A percentile compares a stretch with the other conserved stretches of the same genome.
These are phyloP conservation scores for Strix aluco DNA, from an alignment of 2,113 vertebrate genomes.

Conservation along the genomic window DNA sequence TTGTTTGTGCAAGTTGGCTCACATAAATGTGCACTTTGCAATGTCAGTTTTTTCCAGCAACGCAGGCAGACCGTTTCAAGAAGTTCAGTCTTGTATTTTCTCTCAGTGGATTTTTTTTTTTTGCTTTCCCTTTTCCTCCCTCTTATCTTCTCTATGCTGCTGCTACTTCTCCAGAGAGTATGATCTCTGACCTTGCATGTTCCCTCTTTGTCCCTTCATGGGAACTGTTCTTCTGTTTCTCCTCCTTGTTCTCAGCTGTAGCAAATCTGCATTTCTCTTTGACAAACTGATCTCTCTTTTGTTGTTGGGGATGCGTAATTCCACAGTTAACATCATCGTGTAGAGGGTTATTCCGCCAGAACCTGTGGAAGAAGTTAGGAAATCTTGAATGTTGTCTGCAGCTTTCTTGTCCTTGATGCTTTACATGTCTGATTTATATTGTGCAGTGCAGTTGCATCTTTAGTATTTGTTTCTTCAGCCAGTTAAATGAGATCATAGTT, in stretches of 20 bases:
- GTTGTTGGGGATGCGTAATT: not conserved
- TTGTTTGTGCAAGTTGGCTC: not conserved
- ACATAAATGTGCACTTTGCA: not conserved
- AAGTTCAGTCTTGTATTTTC: not conserved
- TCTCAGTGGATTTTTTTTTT: not conserved
- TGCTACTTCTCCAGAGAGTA: not conserved
- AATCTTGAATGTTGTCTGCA: not conserved
- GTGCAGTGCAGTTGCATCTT: not conserved
- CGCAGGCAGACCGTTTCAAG: not conserved
- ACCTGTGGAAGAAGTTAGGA: not conserved
- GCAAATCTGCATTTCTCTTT: not conserved
- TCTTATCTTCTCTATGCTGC: not conserved
- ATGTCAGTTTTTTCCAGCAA: not conserved
- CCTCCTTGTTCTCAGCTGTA: not conserved
- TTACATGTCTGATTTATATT: not conserved
- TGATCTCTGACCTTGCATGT: not conserved
- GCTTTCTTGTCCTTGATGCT: not conserved
- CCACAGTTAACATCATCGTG: not conserved
- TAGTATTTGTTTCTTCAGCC: not conserved
- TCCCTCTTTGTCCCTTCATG: not conserved
- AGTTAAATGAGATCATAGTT: not conserved
- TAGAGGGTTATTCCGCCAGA: not conserved
- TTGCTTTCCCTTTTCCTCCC: not conserved
- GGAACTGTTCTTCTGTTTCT: not conserved
- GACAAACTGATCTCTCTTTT: not conserved